A percentile compares a stretch with the other conserved stretches of the same genome.
Conservation (phyloP, 1,140 invertebrate species). For the Hetaerina americana region DNA sequence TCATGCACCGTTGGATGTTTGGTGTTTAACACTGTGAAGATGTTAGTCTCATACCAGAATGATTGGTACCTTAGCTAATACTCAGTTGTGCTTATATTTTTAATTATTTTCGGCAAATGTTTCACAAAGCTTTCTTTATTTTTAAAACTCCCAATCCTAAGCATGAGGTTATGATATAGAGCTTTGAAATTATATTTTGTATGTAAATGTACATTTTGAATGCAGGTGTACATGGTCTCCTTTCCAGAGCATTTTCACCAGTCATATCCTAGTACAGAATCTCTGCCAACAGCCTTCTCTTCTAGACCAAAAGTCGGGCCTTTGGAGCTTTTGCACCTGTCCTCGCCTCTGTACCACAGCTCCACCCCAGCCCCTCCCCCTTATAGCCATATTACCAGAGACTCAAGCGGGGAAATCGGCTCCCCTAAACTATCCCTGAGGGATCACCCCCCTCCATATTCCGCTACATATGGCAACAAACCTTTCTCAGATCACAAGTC, state of each 20-base stretch:
- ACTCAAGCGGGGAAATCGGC: constrained; percentile 11
- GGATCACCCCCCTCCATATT: constrained; percentile 10
- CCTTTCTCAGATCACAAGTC: constrained; percentile 17
- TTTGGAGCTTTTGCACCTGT: constrained; percentile 9
- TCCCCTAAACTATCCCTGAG: constrained; percentile 7
- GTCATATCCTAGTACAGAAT: constrained; percentile 29
- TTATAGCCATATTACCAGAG: constrained; percentile 20
- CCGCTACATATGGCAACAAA: constrained; percentile 8
- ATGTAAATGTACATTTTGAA: constrained; percentile 7
- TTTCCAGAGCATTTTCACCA: constrained; percentile 27
- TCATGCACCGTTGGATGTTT: neutral
- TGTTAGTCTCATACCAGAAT: neutral
- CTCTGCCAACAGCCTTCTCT: constrained; percentile 23
- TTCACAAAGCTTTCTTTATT: neutral
- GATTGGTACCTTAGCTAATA: neutral
- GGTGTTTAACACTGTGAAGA: neutral
- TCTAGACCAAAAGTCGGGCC: constrained; percentile 15
- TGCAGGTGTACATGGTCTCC: constrained; percentile 8
- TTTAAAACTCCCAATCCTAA: neutral
- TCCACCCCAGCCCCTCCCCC: constrained; percentile 19
- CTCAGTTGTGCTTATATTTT: neutral
- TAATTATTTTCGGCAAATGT: neutral
- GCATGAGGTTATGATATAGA: neutral
- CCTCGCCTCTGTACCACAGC: constrained; percentile 14
- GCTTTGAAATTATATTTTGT: neutral